phyloP scores from a whole-genome alignment of 2,797 vertebrate genomes.

The Hylomyscus alleni region DNA sequence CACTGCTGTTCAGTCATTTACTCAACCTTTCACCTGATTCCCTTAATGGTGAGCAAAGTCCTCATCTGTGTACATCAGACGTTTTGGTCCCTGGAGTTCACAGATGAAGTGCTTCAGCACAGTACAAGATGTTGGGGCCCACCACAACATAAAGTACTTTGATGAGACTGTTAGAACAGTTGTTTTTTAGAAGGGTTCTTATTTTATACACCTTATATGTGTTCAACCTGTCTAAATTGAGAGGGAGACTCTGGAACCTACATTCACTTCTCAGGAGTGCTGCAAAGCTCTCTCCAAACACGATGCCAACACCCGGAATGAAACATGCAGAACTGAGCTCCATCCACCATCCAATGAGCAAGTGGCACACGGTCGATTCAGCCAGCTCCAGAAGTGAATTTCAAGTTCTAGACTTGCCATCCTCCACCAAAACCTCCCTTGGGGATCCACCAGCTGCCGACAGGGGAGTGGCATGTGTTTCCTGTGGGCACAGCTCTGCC shows the following conservation, averaged over 20 bases:
- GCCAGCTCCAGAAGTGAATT: neutral
- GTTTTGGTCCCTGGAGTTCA: neutral
- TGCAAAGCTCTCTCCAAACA: neutral
- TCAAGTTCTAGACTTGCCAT: neutral
- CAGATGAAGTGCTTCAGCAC: neutral
- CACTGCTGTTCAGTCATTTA: neutral
- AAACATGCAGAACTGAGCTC: neutral
- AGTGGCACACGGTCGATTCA: rapidly evolving
- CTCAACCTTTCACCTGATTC: neutral
- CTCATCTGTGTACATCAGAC: neutral
- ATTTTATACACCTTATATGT: neutral
- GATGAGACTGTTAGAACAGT: rapidly evolving
- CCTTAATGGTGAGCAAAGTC: neutral
- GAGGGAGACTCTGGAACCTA: neutral
- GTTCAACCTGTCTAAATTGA: neutral
- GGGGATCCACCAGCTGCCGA: neutral
- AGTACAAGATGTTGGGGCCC: neutral
- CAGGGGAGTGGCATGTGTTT: neutral
- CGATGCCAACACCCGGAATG: neutral
- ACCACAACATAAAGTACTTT: neutral
- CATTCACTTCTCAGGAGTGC: neutral
- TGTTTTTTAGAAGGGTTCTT: neutral
- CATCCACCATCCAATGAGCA: neutral
- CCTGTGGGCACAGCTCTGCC: rapidly evolving
- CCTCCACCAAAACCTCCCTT: neutral